Base-by-base conservation (phyloP, 2,113 vertebrate species). In the Delphinus delphis region DNA sequence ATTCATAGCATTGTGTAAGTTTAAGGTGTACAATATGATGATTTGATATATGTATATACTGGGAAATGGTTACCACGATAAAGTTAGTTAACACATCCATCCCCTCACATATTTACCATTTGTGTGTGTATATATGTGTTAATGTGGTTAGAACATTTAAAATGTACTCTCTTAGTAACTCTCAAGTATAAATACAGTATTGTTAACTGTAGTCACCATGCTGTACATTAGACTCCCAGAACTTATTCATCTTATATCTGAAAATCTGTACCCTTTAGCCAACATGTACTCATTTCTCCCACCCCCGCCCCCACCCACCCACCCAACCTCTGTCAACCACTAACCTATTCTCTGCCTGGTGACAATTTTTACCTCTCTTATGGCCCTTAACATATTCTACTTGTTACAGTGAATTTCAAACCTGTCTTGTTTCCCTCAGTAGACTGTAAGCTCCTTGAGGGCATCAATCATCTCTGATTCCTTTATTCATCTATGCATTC, bases 91-190 rank as follows among this genome's bases (percentile, higher is more conserved):
- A 55, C 36, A 50, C 21, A 65, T n/a, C 23, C 25, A 63, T 63
- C 9, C 20, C 31, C 15, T 86, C 79, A 58, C 47, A 71, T 28
- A 80, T 38, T 79, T 85, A 85, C 38, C 62, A 38, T 88, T 70
- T 53, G 60, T 38, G 33, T 50, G 17, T n/a, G 8, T 55, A 7
- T 68, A 36, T 76, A 21, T 26, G 23, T 62, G 60, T 62, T 9
- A 62, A 70, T 58, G n/a, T 74, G 2, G 62, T 68, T 38, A 8
- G 70, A 91, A 91, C 14, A 63, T 63, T 55, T 63, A 33, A 36
- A 87, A 81, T 81, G n/a, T 87, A 79, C 23, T 86, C 25, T 91
- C 65, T 86, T 41, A 62, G 21, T 71, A 95, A 80, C 44, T 63
- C 79, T 65, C 15, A 71, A 71, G 81, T 60, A 20, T 77, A 62